A percentile compares a stretch with the other conserved stretches of the same genome.
These are phyloP conservation scores for Perccottus glenii DNA, from an alignment of 2,113 vertebrate species.

Conservation along the genomic window DNA sequence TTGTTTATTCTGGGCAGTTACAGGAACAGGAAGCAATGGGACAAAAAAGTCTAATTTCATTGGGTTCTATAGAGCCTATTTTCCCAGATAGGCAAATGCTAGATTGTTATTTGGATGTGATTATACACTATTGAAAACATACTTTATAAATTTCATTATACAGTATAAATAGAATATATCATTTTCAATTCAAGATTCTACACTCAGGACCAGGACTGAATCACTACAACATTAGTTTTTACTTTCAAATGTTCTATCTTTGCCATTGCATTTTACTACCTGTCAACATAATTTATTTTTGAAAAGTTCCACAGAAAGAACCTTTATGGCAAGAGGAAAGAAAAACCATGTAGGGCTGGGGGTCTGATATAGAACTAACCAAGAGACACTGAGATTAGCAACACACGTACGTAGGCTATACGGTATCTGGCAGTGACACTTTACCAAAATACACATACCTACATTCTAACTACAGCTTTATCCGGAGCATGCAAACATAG, in stretches of 20 bases:
- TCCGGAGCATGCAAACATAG: conserved; percentile 14
- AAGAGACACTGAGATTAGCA: conserved; percentile 60
- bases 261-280: conserved; percentile 11
- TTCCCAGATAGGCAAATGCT: too few relatives aligned
- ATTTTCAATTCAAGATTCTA: neutral
- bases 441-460: conserved; percentile 36
- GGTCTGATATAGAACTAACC: conserved; percentile 61
- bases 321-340: conserved; percentile 36
- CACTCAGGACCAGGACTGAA: neutral
- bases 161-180: too few relatives aligned
- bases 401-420: conserved; percentile 34
- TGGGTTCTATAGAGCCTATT: too few relatives aligned
- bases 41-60: neutral
- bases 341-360: conserved; percentile 64
- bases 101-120: too few relatives aligned
- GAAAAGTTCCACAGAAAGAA: conserved; percentile 49
- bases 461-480: conserved; percentile 17
- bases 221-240: neutral
- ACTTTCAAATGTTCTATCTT: neutral
- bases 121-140: too few relatives aligned
- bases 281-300: conserved; percentile 48
- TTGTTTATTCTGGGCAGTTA: neutral
- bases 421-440: conserved; percentile 24
- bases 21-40: neutral
- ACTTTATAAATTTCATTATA: too few relatives aligned